phyloP scores from a whole-genome alignment of 2,113 vertebrate genomes.

The Poecilia latipinna region DNA sequence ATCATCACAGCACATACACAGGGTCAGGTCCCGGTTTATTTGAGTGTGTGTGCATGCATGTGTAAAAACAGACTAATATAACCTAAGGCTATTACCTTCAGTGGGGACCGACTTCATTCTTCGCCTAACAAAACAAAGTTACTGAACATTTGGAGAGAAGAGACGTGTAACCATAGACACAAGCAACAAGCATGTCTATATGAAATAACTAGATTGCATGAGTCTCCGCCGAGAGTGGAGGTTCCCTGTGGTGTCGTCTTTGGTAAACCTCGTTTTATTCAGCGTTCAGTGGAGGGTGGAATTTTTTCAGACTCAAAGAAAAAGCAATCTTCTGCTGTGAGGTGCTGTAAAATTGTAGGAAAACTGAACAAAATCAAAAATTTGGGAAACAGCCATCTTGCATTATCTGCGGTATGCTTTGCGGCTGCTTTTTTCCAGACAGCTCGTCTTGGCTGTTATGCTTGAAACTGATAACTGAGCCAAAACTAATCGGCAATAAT shows the following conservation, averaged over 20 bases:
- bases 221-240: conserved; percentile 4
- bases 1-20: conserved; percentile 23
- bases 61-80: conserved; percentile 56
- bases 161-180: conserved; percentile 1
- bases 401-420: conserved; percentile 23
- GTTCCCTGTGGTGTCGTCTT: conserved; percentile 20
- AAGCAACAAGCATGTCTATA: neutral
- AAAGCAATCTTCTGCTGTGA: conserved; percentile 34
- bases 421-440: conserved; percentile 5
- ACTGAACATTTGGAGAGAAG: conserved; percentile 34
- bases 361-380: conserved; percentile 30
- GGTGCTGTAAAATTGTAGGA: conserved; percentile 13
- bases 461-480: neutral
- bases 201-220: conserved; percentile 33
- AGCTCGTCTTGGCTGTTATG: neutral
- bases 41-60: conserved; percentile 13
- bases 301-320: conserved; percentile 33
- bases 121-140: conserved; percentile 63
- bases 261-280: conserved; percentile 48
- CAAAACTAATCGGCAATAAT: conserved; percentile 47
- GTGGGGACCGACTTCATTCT: conserved; percentile 59
- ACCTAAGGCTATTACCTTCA: conserved; percentile 47
- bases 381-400: conserved; percentile 13
- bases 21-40: conserved; percentile 3
- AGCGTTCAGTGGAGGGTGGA: conserved; percentile 33